These are phyloP conservation scores for Caenorhabditis zanzibari DNA, from an alignment of 2,888 invertebrate species.

Conservation along the genomic window DNA sequence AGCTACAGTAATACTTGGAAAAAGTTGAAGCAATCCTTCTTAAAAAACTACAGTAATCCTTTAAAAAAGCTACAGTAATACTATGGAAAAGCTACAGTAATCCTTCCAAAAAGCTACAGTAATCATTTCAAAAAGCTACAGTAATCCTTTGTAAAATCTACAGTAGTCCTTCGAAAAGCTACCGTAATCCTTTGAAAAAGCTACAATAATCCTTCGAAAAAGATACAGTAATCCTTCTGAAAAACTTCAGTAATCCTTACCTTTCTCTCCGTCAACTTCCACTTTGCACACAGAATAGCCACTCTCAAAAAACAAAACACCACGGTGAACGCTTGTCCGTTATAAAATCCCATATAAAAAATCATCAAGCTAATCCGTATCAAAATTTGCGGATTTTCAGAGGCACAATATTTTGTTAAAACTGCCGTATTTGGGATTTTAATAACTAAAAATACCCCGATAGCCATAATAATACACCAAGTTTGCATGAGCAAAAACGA, in stretches of 20 bases:
- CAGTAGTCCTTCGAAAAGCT: too few species aligned
- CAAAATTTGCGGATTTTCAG: not conserved
- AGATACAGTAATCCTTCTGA: too few species aligned
- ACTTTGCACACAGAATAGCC: not conserved
- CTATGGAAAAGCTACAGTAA: too few species aligned
- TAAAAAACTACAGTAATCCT: too few species aligned
- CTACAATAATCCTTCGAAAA: too few species aligned
- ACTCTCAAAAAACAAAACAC: slow-evolving; percentile 15
- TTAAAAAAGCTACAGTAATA: too few species aligned
- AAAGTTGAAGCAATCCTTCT: too few species aligned
- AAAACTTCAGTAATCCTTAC: not conserved
- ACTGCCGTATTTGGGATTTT: not conserved
- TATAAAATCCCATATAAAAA: not conserved
- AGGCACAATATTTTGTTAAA: not conserved
- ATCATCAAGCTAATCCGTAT: not conserved
- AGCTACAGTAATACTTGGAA: too few species aligned
- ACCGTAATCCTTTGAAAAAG: too few species aligned
- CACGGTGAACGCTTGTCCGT: not conserved
- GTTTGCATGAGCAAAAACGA: slow-evolving; percentile 4
- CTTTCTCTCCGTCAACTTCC: not conserved
- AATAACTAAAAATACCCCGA: not conserved
- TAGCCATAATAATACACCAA: not conserved
- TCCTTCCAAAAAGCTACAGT: too few species aligned
- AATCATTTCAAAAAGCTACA: too few species aligned
- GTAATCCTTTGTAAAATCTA: too few species aligned